Percentiles rank a stretch among this genome's conserved stretches.
Evolutionary conservation across 2,888 invertebrate species (phyloP).

Genomic region (Pseudococcus longispinus): DNA sequence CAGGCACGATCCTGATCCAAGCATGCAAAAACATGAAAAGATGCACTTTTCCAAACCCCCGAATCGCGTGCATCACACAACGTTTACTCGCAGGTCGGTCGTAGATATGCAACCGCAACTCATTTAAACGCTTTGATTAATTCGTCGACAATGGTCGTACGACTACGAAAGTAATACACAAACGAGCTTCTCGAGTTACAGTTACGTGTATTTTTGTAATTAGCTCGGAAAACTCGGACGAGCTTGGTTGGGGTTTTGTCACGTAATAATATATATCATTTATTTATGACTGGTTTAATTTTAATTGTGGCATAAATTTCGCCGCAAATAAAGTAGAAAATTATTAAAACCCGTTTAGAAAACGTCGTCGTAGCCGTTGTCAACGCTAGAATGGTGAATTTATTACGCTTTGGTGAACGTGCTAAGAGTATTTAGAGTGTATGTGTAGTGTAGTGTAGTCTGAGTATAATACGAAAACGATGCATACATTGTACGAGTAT

Average conservation of each 20-base stretch:
- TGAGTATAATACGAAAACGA: too few species aligned
- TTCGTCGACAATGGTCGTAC: neutral
- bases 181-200: neutral
- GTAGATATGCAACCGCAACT: too few species aligned
- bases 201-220: constrained; percentile 34
- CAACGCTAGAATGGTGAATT: constrained; percentile 19
- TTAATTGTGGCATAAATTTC: constrained; percentile 45
- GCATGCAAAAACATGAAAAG: too few species aligned
- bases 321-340: constrained; percentile 41
- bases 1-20: too few species aligned
- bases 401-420: constrained; percentile 29
- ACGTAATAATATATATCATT: constrained; percentile 34
- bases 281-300: constrained; percentile 43
- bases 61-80: too few species aligned
- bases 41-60: too few species aligned
- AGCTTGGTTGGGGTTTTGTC: neutral
- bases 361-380: constrained; percentile 19
- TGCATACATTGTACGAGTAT: neutral
- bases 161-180: neutral
- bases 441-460: too few species aligned
- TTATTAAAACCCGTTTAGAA: constrained; percentile 44
- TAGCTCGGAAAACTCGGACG: neutral
- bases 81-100: too few species aligned
- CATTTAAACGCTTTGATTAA: neutral
- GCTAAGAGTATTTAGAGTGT: constrained; percentile 13